Conservation (phyloP, 2,797 vertebrate species). For the Rhabdomys pumilio region DNA sequence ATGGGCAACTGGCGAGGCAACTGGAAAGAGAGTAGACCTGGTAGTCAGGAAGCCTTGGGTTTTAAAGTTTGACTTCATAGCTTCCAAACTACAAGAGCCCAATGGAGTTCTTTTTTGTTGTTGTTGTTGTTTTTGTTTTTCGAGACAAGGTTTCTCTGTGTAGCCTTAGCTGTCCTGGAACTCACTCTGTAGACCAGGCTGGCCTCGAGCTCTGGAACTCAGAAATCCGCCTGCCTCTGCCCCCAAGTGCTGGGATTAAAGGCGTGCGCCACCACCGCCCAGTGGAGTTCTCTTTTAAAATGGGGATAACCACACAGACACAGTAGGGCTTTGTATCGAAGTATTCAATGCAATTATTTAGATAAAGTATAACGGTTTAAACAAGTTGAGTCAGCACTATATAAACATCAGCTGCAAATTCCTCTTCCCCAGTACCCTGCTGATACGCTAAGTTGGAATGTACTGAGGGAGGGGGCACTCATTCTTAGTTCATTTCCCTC, state of each 20-base stretch:
- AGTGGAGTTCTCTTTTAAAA: conserved; percentile 1
- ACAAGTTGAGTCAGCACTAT: not conserved
- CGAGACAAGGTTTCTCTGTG: no score
- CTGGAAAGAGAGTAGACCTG: not conserved
- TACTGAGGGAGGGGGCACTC: not conserved
- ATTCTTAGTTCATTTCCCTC: not conserved
- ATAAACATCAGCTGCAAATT: not conserved
- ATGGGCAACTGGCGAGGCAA: not conserved
- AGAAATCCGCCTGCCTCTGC: no score
- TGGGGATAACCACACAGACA: not conserved
- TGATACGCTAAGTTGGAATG: not conserved
- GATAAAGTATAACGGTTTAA: not conserved
- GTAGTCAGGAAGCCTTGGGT: not conserved
- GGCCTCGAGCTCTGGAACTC: no score
- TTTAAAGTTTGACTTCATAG: not conserved
- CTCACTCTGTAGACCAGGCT: no score
- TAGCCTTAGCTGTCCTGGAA: no score
- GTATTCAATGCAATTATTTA: not conserved
- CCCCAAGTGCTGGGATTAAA: no score
- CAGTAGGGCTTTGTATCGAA: not conserved
- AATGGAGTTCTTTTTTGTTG: not conserved
- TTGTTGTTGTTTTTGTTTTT: no score
- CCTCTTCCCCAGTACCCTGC: not conserved
- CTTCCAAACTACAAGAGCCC: not conserved
- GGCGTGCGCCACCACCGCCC: no score